Percentiles rank a stretch among this genome's conserved stretches.
These are phyloP conservation scores for Eulacestoma nigropectus DNA, from an alignment of 2,113 vertebrate genomes.

Conservation along the genomic window DNA sequence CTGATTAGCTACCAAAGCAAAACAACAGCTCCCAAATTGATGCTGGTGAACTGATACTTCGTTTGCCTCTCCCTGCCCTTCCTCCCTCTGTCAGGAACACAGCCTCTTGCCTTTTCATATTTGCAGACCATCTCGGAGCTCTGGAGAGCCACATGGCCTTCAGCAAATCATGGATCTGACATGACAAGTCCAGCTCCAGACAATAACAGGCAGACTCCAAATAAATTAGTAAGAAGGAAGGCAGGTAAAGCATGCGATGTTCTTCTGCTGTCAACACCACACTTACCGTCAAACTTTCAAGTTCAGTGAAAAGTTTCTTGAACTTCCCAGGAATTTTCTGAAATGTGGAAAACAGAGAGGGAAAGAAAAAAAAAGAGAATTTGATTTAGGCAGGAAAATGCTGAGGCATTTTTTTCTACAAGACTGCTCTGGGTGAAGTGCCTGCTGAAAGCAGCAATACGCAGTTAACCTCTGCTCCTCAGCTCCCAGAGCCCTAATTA, in stretches of 20 bases:
- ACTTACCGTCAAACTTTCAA: conserved; percentile 94
- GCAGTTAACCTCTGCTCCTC: neutral
- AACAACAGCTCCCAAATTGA: neutral
- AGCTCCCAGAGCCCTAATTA: neutral
- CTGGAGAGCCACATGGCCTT: neutral
- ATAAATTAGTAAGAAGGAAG: neutral
- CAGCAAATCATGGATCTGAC: neutral
- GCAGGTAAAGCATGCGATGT: neutral
- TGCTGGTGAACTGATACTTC: neutral
- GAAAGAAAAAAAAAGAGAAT: neutral
- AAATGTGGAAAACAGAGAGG: neutral
- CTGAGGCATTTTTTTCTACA: neutral
- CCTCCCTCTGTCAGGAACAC: neutral
- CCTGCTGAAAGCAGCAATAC: neutral
- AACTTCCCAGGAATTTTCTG: conserved; percentile 98
- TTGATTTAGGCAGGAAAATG: neutral
- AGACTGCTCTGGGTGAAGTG: neutral
- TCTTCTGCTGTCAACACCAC: neutral
- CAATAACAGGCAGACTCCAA: neutral
- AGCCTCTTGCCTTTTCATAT: neutral
- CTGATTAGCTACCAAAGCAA: neutral
- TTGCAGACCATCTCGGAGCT: neutral
- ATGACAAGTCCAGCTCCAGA: neutral
- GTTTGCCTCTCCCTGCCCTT: neutral
- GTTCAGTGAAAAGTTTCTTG: conserved; percentile 94